Percentiles rank a stretch among this genome's conserved stretches.
Evolutionary conservation across 1,140 invertebrate species (phyloP).

Genomic region (Monochamus saltuarius): DNA sequence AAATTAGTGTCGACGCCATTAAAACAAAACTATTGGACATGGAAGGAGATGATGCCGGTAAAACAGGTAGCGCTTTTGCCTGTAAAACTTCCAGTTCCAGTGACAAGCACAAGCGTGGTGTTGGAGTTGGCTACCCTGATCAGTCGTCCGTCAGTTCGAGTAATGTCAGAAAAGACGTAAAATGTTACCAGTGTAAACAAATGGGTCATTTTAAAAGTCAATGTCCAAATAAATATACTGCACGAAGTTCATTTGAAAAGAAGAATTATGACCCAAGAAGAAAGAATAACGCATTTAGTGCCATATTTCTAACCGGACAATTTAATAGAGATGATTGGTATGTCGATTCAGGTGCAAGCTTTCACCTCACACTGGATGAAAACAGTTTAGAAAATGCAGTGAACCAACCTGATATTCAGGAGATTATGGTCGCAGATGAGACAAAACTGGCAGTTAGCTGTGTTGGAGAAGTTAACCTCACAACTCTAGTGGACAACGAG

Average conservation of each 20-base stretch:
- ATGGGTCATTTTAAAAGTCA: conserved; percentile 6
- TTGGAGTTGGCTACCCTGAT: background rate
- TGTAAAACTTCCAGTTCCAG: background rate
- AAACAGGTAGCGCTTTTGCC: conserved; percentile 12
- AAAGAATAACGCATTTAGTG: conserved; percentile 9
- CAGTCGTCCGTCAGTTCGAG: background rate
- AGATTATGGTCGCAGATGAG: conserved; percentile 23
- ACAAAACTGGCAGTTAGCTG: background rate
- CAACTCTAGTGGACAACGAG: background rate
- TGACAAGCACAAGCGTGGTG: background rate
- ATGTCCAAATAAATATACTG: background rate
- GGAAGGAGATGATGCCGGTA: conserved; percentile 1
- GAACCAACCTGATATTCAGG: conserved; percentile 4
- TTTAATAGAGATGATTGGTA: conserved; percentile 34
- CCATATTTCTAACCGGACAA: conserved; percentile 27
- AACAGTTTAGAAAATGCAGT: conserved; percentile 1
- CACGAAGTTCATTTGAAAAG: no score
- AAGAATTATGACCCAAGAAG: conserved; percentile 1
- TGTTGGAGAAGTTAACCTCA: background rate
- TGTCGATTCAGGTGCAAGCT: conserved; percentile 35
- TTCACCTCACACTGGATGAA: conserved; percentile 17
- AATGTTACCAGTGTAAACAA: conserved; percentile 6
- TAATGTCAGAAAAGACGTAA: background rate
- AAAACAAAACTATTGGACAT: conserved; percentile 18
- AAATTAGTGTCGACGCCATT: conserved; percentile 12